Evolutionary conservation across 1,140 invertebrate species (phyloP).

Genomic region (Spodoptera litura): DNA sequence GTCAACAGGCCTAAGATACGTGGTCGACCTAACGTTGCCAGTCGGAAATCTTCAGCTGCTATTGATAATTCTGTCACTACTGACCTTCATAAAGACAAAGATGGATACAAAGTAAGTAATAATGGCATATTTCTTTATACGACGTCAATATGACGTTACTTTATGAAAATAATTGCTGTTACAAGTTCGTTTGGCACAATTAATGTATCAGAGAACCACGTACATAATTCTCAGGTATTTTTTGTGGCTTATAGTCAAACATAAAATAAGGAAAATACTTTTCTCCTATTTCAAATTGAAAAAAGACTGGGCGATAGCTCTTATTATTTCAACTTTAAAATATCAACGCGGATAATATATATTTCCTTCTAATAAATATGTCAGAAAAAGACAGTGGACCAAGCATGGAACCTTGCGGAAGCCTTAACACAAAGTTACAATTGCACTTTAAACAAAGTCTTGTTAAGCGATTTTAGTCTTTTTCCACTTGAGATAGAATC

Average conservation of each 20-base stretch:
- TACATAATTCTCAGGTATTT: too few relatives aligned
- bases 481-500: slow-evolving; percentile 54
- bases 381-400: slow-evolving; percentile 63
- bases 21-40: slow-evolving; percentile 87
- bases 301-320: too few relatives aligned
- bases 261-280: too few relatives aligned
- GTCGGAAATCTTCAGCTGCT: slow-evolving; percentile 87
- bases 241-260: too few relatives aligned
- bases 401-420: slow-evolving; percentile 63
- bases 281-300: too few relatives aligned
- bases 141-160: too few relatives aligned
- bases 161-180: too few relatives aligned
- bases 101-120: slow-evolving; percentile 87
- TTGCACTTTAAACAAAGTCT: background rate
- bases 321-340: background rate
- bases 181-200: too few relatives aligned
- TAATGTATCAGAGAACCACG: too few relatives aligned
- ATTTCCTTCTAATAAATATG: slow-evolving; percentile 62
- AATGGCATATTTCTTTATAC: background rate
- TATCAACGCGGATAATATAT: slow-evolving; percentile 51
- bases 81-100: slow-evolving; percentile 87
- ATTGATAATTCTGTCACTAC: slow-evolving; percentile 87
- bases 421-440: slow-evolving; percentile 46
- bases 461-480: slow-evolving; percentile 52
- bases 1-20: slow-evolving; percentile 90